Evolutionary conservation across 2,888 invertebrate genomes (phyloP), one percentile per base, ranked within the genome.

Genomic region (Phanerotoma sp.): DNA sequence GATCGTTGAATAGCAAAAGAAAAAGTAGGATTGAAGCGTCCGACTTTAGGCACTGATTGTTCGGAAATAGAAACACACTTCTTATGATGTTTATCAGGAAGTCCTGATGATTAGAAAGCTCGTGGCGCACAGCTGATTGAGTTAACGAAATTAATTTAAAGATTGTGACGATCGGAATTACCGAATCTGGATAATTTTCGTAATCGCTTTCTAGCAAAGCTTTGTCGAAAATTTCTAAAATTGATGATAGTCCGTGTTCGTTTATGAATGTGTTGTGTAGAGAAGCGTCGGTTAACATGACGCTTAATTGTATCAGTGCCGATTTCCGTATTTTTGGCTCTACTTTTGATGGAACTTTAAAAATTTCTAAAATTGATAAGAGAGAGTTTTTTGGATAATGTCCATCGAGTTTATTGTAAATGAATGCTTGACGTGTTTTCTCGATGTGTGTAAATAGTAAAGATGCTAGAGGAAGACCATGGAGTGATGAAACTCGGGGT

Each of bases 311-410:
- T 55, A 86, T 84, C 52, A 88, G 74, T 28, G 86, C 86, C 44
- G 86, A 86, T 63, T 86, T 81, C 5, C 85, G 80, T 49, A 88
- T 77, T n/a, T 84, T 83, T 1, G 87, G 85, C 64, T 88, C 87
- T 11, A 86, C 67, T 1, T 76, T 71, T 0, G 80, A 58, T 0
- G 80, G 58, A 4, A 70, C 67, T 10, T 62, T 68, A 13, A 75
- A 56, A 66, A 75, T 69, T 52, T 74, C 72, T 4, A 75, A 58
- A 2, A 75, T 70, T 5, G 74, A 69, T 3, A 77, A 64, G 32
- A 83, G 70, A 65, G 80, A 80, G 58, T 79, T 80, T 13, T 78
- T 77, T 80, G 72, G 71, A 67, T 77, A 77, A 55, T 61, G 71
- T 58, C 75, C 73, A 56, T 72, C 69, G 25, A 65, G 58, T 49